Percentiles rank a stretch among this genome's conserved stretches.
phyloP scores from a whole-genome alignment of 2,888 invertebrate species.

The Hyposoter dolosus region DNA sequence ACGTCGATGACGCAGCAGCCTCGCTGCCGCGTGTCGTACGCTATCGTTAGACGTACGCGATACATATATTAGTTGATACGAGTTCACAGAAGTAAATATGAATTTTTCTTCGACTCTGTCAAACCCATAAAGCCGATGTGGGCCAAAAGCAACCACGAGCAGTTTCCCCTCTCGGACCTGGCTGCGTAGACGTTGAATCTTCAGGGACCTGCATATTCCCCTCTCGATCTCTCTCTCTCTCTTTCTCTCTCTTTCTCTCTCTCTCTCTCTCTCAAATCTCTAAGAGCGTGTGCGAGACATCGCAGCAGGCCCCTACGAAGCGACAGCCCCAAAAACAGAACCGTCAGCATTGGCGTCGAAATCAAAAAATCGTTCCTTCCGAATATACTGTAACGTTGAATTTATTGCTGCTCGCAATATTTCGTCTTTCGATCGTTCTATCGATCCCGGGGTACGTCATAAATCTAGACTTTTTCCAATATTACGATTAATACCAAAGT shows the following conservation, averaged over 20 bases:
- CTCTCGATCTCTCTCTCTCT: neutral
- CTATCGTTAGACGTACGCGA: neutral
- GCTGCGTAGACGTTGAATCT: neutral
- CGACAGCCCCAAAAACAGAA: slow-evolving; percentile 32
- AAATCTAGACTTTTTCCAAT: neutral
- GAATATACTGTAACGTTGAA: neutral
- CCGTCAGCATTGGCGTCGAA: slow-evolving; percentile 58
- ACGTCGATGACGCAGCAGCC: neutral
- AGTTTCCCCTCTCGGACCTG: neutral
- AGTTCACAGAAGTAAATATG: neutral
- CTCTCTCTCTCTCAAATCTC: neutral
- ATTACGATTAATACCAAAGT: no score
- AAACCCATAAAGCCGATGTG: neutral
- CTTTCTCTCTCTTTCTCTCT: neutral
- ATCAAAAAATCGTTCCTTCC: neutral
- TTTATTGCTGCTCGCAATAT: neutral
- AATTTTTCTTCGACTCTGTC: neutral
- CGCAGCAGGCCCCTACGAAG: neutral
- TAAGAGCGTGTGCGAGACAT: slow-evolving; percentile 3
- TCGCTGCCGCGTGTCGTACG: neutral
- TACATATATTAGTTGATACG: neutral
- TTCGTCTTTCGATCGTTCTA: neutral
- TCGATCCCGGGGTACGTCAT: neutral
- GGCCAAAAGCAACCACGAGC: neutral
- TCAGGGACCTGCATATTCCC: neutral